Base-by-base conservation (phyloP, 2,113 vertebrate species). In the Apistogramma diplotaenia region DNA sequence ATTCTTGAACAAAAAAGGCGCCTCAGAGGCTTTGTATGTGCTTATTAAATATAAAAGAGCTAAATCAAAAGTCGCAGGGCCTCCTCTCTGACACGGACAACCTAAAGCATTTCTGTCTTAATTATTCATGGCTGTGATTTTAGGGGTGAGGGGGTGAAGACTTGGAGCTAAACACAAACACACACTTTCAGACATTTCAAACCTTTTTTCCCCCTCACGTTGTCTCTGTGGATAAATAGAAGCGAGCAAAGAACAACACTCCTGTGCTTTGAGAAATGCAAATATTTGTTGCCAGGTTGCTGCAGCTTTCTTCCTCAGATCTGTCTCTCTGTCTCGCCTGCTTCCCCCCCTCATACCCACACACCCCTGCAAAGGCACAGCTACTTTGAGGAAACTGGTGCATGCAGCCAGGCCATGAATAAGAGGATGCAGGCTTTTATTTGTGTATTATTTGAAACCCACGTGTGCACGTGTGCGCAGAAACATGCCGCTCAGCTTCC, bases 11-110 rank as follows among this genome's bases (percentile, higher is more conserved):
- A 94, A 31, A 51, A 93, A 93, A 92, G 88, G 87, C 87, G 85
- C 93, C 92, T 91, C 79, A 78, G 84, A 90, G 91, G 91, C 91
- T 90, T 92, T 65, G 91, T 85, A 85, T 92, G 89, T 91, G 92
- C 94, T 95, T 96, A 95, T 96, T 95, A 95, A 95, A 95, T 94
- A 93, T 95, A 95, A 94, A 95, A 93, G 87, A 89, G 92, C 93
- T 93, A 91, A 94, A 93, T 94, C 93, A 93, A 91, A 94, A 94
- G 93, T 94, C 85, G 85, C 84, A 90, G 89, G 93, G 58, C 65
- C 91, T 83, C 82, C 89, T 81, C 90, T 86, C 82, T 85, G 87
- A 67, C 89, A 87, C 92, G 91, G 88, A 89, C 84, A 85, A 85
- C 76, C 84, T 79, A 91, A 86, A 94, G 86, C 89, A 76, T 87